phyloP scores from a whole-genome alignment of 2,888 invertebrate genomes.

The Drosophila borborema region DNA sequence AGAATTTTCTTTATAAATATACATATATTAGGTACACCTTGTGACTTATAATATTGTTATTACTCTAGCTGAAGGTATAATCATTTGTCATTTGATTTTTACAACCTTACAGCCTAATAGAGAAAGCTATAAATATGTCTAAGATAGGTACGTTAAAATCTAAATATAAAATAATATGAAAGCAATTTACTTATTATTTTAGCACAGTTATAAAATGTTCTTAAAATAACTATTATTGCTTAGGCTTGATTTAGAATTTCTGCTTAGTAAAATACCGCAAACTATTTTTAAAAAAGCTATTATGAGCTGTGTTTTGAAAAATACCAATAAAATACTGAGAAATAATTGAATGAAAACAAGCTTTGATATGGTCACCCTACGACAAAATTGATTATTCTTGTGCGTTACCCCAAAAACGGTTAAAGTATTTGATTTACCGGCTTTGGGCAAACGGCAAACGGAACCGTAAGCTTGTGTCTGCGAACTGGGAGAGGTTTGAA shows the following conservation, averaged over 20 bases:
- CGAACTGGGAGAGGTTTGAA: conserved; percentile 3
- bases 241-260: background rate
- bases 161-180: background rate
- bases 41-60: conserved; percentile 16
- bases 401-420: background rate
- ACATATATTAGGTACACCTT: conserved; percentile 7
- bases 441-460: background rate
- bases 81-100: background rate
- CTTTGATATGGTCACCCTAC: background rate
- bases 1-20: conserved; percentile 5
- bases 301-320: background rate
- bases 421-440: conserved; percentile 5
- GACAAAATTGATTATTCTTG: conserved; percentile 7
- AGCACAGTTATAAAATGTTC: background rate
- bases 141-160: background rate
- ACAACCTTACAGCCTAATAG: background rate
- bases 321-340: background rate
- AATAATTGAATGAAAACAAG: background rate
- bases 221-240: background rate
- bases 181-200: background rate
- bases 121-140: background rate
- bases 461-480: background rate
- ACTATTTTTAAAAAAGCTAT: no score
- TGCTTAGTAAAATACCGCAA: background rate
- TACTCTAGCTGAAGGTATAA: conserved; percentile 1